Evolutionary conservation across 2,797 vertebrate species (phyloP).

Genomic region (Balearica regulorum): DNA sequence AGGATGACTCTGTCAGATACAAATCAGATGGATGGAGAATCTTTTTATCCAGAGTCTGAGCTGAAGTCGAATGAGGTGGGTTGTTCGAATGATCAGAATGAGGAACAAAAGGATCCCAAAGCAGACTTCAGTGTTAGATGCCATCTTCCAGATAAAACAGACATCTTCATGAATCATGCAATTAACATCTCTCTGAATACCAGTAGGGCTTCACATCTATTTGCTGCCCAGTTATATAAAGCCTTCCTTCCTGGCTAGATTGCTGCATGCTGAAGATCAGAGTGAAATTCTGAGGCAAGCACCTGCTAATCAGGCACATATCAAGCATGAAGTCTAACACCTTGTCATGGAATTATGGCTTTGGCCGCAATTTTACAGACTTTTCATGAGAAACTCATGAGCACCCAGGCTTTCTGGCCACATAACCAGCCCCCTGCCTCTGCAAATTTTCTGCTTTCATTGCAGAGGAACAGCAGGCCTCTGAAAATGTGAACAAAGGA

Average conservation of each 20-base stretch:
- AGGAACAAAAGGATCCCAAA: not conserved
- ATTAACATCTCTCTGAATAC: not conserved
- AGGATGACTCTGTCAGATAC: not conserved
- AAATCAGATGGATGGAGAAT: not conserved
- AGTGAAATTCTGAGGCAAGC: not conserved
- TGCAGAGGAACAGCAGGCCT: not conserved
- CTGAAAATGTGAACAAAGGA: not conserved
- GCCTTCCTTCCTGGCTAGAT: not conserved
- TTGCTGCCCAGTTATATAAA: not conserved
- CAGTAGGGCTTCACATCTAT: not conserved
- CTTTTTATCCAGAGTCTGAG: not conserved
- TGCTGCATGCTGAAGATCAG: not conserved
- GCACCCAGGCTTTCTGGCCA: not conserved
- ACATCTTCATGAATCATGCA: not conserved
- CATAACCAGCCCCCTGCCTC: not conserved
- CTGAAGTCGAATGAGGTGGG: not conserved
- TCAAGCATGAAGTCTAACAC: not conserved
- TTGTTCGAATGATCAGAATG: not conserved
- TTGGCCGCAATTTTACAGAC: not conserved
- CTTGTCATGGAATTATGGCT: not conserved
- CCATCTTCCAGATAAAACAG: not conserved
- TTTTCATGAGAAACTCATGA: not conserved
- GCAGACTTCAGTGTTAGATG: not conserved
- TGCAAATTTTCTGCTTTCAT: not conserved
- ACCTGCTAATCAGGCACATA: not conserved